Base-by-base conservation (phyloP, 1,140 invertebrate genomes). In the Lasioglossum albipes region DNA sequence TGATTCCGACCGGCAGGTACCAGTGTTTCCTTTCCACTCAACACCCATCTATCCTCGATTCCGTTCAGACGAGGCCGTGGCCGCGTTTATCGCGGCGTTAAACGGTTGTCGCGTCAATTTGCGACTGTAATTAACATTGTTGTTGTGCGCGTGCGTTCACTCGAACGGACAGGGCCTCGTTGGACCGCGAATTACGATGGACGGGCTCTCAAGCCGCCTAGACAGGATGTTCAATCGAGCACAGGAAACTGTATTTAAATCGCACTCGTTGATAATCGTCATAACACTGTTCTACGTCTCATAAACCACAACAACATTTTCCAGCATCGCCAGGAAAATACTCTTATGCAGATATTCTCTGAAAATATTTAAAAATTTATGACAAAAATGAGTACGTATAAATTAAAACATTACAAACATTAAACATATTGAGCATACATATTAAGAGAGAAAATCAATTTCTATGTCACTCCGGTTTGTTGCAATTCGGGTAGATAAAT, bases 111-210 rank as follows among this genome's bases (percentile, higher is more conserved):
- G 27, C 61, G 12, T 27, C 27, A 64, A 27, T 27, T 31, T 27
- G 22, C 22, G 12, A 7, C 61, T 64, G 27, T 64, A 64, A 64
- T 64, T 64, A 31, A 64, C 20, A 31, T 64, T 31, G 27, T 31
- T 16, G 27, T 27, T 31, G 12, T 7, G 10, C 31, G 9, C 27
- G 10, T 2, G 61, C 27, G 61, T 65, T 31, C 5, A 65, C 27
- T 65, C 62, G 62, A 65, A 3, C 27, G 31, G 27, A 65, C 62
- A 36, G 62, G 16, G 62, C 62, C 62, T 41, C 64, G 64, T 66
- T n/a, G 64, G 2, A 42, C 6, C 64, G 64, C 36, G 64, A 42
- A 66, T 66, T 36, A 42, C 64, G 7, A 5, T n/a, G 64, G 18
- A 42, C 36, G 20, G 18, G 64, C 18, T n/a, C 7, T 20, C 7